Evolutionary conservation across 2,888 invertebrate genomes (phyloP), one percentile per base, ranked within the genome.

Genomic region (Punctoribates punctum): DNA sequence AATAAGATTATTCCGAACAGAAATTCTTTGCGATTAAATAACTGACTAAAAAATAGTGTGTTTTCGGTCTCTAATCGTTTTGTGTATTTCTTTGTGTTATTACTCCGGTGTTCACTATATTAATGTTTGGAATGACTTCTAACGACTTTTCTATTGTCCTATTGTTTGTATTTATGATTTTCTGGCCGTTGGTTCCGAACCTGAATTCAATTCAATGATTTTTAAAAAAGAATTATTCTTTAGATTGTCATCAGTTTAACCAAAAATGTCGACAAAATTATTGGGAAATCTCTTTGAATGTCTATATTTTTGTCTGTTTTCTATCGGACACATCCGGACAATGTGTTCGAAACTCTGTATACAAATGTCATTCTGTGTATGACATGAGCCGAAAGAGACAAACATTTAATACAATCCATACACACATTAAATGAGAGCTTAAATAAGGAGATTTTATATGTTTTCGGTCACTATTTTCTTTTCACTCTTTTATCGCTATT

Each of bases 381-480:
- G 62, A 62, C 62, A 62, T 23, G 62, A 34, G 34, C 62, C 15
- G 13, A 62, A 34, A 20, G 62, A 34, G 34, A 9, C 15, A 17
- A 62, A 34, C 62, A 62, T 62, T 62, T 62, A 62, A 34, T 34
- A 25, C 62, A 62, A 62, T 27, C 27, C 54, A 54, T 6, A 54
- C 20, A 54, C n/a, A 62, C 62, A 62, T 23, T 62, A 62, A 62
- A 27, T 62, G 29, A 15, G 27, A 13, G 6, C 54, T 54, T 20
- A 54, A 54, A 54, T 1, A 54, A n/a, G 54, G 20, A 17, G n/a
- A 20, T n/a, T 20, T n/a, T 54, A 20, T 54, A 34, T 34, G 34
- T 34, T 62, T 62, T 29, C 27, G 13, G 23, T 23, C 27, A 29
- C 8, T 29, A 13, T 29, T 27, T 62, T 23, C 13, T 15, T 20